Evolutionary conservation across 2,888 invertebrate species (phyloP).

Genomic region (Gerris lacustris): DNA sequence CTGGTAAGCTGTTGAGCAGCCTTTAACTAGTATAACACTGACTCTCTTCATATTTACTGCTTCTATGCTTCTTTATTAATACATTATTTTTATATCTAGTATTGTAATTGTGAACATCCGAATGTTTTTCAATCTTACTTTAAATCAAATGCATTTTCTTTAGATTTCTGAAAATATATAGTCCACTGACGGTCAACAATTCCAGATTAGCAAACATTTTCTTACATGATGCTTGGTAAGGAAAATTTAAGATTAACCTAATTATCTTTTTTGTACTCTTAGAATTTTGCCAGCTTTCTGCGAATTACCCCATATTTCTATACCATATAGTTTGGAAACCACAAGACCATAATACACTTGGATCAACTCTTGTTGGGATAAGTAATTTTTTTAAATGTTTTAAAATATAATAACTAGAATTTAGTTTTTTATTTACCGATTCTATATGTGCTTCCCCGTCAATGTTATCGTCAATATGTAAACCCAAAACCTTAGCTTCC

Average conservation of each 20-base stretch:
- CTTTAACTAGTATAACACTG: background rate
- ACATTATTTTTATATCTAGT: background rate
- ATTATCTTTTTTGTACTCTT: background rate
- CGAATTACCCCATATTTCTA: slow-evolving; percentile 3
- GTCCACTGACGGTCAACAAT: background rate
- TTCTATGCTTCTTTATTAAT: background rate
- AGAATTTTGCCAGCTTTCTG: background rate
- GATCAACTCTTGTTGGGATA: background rate
- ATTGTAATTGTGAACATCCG: background rate
- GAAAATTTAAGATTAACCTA: background rate
- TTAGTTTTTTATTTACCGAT: background rate
- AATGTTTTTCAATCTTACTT: background rate
- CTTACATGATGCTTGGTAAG: background rate
- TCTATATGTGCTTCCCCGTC: background rate
- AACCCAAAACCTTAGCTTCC: background rate
- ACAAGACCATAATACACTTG: background rate
- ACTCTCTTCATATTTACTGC: background rate
- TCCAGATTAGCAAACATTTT: background rate
- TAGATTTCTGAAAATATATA: background rate
- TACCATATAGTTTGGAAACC: background rate
- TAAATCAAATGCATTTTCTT: background rate
- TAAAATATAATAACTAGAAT: slow-evolving; percentile 1
- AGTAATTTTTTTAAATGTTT: slow-evolving; percentile 2
- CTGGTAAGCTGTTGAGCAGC: background rate
- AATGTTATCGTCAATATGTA: background rate